Conservation (phyloP, 2,888 invertebrate genomes). For the Macropis europaea region DNA sequence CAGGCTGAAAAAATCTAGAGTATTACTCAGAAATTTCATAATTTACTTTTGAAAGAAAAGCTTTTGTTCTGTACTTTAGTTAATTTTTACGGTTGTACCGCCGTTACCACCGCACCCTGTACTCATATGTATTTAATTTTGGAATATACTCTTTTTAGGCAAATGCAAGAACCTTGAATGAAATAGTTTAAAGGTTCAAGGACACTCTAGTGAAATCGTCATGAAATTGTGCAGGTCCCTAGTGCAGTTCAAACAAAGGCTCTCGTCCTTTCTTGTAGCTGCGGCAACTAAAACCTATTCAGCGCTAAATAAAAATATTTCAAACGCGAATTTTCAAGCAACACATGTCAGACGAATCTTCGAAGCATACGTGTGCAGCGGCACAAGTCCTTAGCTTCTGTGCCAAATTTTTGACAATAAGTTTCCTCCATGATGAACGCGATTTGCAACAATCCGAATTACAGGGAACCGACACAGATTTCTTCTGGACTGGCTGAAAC, state of each 20-base stretch:
- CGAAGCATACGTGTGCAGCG: conserved; percentile 19
- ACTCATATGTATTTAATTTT: conserved; percentile 40
- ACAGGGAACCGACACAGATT: not conserved
- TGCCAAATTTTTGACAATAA: conserved; percentile 72
- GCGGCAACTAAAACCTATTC: not conserved
- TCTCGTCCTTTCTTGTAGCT: no score
- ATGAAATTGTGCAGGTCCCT: no score
- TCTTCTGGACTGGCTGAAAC: not conserved
- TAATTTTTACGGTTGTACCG: no score
- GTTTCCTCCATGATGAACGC: conserved; percentile 52
- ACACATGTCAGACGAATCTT: conserved; percentile 4
- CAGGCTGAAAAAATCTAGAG: no score
- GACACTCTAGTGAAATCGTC: no score
- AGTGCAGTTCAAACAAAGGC: no score
- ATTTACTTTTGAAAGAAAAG: no score
- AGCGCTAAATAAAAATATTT: not conserved
- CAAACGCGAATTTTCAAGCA: not conserved
- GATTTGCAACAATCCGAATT: conserved; percentile 13
- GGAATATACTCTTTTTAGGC: conserved; percentile 33
- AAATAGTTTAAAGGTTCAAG: conserved; percentile 18
- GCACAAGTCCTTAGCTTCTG: conserved; percentile 47
- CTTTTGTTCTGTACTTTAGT: no score
- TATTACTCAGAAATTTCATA: no score
- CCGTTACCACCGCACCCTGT: no score
- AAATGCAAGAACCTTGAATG: conserved; percentile 26